A percentile compares a stretch with the other conserved stretches of the same genome.
Evolutionary conservation across 2,888 invertebrate species (phyloP).

Genomic region (Bhutanitis thaidina): DNA sequence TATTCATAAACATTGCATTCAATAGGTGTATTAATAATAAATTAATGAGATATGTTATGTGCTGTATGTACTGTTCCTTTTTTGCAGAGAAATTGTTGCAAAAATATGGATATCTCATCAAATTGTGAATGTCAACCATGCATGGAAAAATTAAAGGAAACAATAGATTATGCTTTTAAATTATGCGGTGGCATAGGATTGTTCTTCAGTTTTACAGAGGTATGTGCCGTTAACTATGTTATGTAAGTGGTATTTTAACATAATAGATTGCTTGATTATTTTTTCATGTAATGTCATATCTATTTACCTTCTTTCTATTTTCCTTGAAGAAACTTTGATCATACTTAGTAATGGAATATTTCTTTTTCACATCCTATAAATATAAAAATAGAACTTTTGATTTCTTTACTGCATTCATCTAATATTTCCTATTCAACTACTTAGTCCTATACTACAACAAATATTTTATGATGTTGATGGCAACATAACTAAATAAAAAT

Average conservation of each 20-base stretch:
- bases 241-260: neutral
- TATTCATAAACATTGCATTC: too few species aligned
- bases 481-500: too few species aligned
- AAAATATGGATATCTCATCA: conserved; percentile 33
- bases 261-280: neutral
- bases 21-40: too few species aligned
- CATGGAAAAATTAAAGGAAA: conserved; percentile 85
- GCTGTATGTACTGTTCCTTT: neutral
- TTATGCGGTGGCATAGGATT: conserved; percentile 95
- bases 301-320: too few species aligned
- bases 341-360: neutral
- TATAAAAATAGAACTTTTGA: neutral
- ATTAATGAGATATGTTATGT: too few species aligned
- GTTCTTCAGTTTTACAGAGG: conserved; percentile 99
- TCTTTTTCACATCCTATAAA: neutral
- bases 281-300: neutral
- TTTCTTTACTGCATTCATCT: too few species aligned
- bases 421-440: too few species aligned
- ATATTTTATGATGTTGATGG: too few species aligned
- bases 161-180: conserved; percentile 92
- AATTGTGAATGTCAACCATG: conserved; percentile 86
- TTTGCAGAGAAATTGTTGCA: conserved; percentile 80
- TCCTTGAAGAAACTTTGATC: too few species aligned
- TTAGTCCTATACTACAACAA: too few species aligned
- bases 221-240: conserved; percentile 57